A percentile compares a stretch with the other conserved stretches of the same genome.
phyloP scores from a whole-genome alignment of 30 jellyfish, hydroid and myxozoan genomes.

The Aurelia aurita region DNA sequence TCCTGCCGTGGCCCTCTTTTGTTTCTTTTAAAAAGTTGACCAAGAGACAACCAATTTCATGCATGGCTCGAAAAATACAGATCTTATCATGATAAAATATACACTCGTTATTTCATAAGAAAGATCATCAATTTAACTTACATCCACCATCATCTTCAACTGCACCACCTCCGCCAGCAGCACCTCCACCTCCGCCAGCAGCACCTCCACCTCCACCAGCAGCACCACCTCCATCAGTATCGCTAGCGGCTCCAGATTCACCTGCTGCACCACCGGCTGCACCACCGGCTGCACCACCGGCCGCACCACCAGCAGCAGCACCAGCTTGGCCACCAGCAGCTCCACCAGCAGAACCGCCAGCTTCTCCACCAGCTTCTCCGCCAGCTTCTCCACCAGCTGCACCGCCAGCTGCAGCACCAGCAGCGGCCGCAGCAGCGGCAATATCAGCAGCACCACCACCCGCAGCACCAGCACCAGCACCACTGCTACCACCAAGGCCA shows the following conservation, averaged over 20 bases:
- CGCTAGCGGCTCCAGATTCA: conserved; percentile 44
- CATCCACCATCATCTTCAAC: conserved; percentile 28
- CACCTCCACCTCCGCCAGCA: conserved; percentile 63
- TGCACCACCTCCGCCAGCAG: conserved; percentile 39
- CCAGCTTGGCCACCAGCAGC: conserved; percentile 47
- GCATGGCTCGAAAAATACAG: too few species aligned
- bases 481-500: not conserved
- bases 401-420: conserved; percentile 21
- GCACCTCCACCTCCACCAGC: conserved; percentile 66
- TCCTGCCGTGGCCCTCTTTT: too few species aligned
- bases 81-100: too few species aligned
- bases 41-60: too few species aligned
- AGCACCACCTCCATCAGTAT: conserved; percentile 33
- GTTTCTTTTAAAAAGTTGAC: too few species aligned
- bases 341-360: conserved; percentile 39
- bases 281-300: conserved; percentile 52
- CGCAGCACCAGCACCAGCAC: not conserved
- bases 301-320: conserved; percentile 26
- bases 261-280: conserved; percentile 58
- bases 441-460: conserved; percentile 34
- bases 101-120: too few species aligned
- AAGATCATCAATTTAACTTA: not conserved
- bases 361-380: conserved; percentile 41
- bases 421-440: conserved; percentile 33
- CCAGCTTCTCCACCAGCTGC: conserved; percentile 58